phyloP scores from a whole-genome alignment of 2,888 invertebrate species.

The Scaptomyza parva region DNA sequence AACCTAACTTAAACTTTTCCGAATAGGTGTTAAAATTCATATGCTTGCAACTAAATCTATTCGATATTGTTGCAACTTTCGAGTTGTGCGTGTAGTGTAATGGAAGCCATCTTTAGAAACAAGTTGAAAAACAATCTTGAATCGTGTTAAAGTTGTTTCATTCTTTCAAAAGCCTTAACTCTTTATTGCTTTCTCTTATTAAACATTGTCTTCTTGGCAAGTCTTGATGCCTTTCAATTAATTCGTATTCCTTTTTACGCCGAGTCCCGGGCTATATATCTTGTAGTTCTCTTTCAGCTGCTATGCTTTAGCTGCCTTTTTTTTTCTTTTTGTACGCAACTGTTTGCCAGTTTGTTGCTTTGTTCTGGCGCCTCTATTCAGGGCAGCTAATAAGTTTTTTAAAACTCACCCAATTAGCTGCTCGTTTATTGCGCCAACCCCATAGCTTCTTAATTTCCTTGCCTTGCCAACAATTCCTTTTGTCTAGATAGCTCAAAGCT shows the following conservation, averaged over 20 bases:
- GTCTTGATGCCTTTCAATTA: slow-evolving; percentile 22
- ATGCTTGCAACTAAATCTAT: not conserved
- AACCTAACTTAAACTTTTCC: not conserved
- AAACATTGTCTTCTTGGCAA: slow-evolving; percentile 14
- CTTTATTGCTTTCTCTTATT: slow-evolving; percentile 1
- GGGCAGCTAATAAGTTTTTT: slow-evolving; percentile 60
- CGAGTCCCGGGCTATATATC: slow-evolving; percentile 17
- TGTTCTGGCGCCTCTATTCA: slow-evolving; percentile 32
- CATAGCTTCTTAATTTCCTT: slow-evolving; percentile 43
- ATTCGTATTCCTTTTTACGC: slow-evolving; percentile 8
- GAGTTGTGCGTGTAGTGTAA: not conserved
- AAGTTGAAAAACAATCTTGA: not conserved
- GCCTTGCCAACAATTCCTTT: slow-evolving; percentile 45
- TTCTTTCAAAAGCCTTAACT: not conserved
- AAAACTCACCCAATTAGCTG: slow-evolving; percentile 66
- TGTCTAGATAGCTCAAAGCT: slow-evolving; percentile 50
- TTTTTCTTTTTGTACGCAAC: slow-evolving; percentile 2
- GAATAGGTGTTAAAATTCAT: slow-evolving; percentile 20
- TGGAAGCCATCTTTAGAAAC: not conserved
- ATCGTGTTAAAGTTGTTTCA: not conserved
- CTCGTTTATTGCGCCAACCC: slow-evolving; percentile 52
- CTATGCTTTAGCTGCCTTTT: slow-evolving; percentile 14
- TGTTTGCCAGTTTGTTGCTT: slow-evolving; percentile 7
- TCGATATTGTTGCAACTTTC: not conserved
- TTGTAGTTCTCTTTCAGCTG: slow-evolving; percentile 9